Conservation (phyloP, 2,113 vertebrate species). For the Brienomyrus brachyistius region DNA sequence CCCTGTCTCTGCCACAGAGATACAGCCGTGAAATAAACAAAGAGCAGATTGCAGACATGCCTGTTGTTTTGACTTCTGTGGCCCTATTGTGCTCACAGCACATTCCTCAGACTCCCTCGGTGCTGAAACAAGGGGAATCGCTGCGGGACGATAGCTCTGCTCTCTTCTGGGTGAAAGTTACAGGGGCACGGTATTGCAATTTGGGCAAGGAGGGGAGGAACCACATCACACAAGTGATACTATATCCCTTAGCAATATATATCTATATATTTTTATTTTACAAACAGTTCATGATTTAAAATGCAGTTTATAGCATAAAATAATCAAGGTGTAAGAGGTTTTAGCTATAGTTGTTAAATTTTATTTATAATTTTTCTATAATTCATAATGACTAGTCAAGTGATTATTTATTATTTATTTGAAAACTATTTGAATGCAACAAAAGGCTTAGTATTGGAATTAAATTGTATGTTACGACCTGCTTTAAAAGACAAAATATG, state of each 20-base stretch:
- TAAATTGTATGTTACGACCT: background rate
- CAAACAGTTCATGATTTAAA: background rate
- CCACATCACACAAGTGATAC: background rate
- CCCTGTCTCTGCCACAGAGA: slow-evolving; percentile 58
- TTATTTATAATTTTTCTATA: background rate
- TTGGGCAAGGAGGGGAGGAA: background rate
- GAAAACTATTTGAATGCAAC: background rate
- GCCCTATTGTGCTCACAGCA: slow-evolving; percentile 45
- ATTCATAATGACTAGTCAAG: background rate
- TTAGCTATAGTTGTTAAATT: background rate
- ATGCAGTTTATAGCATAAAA: background rate
- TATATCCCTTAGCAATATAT: background rate
- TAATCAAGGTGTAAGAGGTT: background rate
- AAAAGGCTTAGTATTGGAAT: background rate
- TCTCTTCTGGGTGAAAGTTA: slow-evolving; percentile 51
- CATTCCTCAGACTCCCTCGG: slow-evolving; percentile 36
- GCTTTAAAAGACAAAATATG: background rate
- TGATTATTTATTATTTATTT: background rate
- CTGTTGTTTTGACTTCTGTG: slow-evolving; percentile 62
- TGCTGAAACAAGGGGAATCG: slow-evolving; percentile 40
- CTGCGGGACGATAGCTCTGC: slow-evolving; percentile 33
- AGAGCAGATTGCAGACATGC: slow-evolving; percentile 42
- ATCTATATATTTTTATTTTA: background rate
- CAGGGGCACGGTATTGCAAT: background rate
- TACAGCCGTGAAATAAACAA: slow-evolving; percentile 62